Base-by-base conservation (phyloP, 1,140 invertebrate species). In the Mya arenaria region DNA sequence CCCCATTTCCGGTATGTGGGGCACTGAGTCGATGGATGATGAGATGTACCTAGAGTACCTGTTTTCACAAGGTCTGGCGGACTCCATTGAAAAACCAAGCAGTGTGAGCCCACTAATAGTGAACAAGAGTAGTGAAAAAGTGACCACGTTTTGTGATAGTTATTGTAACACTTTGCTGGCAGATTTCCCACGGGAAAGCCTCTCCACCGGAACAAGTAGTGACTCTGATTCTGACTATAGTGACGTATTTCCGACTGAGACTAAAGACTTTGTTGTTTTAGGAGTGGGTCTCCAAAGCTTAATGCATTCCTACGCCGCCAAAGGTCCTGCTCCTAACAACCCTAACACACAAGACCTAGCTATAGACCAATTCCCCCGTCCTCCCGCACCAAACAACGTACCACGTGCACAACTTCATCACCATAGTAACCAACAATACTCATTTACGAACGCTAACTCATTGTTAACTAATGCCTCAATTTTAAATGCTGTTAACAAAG, bases 281-380 rank as follows among this genome's bases (percentile, higher is more conserved):
- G 93, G 93, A 0, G 93, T 93, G n/a, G 92, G 90, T 23, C 86
- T 93, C 3, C 88, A 92, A 37, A 91, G 90, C 55, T 82, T 93
- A 17, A 91, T 92, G 91, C 88, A 92, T 63, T 75, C 84, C 36
- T 87, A 89, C 71, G 88, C 85, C 32, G 82, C 84, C 25, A 89
- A 88, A 60, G 41, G 41, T 25, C 44, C 68, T 4, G 73, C 58
- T 30, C 23, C 41, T 56, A 86, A 72, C 34, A 25, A 60, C 36
- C 36, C 72, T 17, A 73, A 39, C 19, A 63, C 60, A 13, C 36
- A 74, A 44, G 65, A 56, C 63, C 30, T 65, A 34, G 58, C 48
- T 25, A 75, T 72, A 32, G 72, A 75, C 66, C 78, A 77, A 30
- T 69, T 79, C 48, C 58, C 68, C 37, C 62, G 68, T 68, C 58